A percentile compares a stretch with the other conserved stretches of the same genome.
Conservation (phyloP, 2,888 invertebrate genomes). For the Sussaba pulchella region DNA sequence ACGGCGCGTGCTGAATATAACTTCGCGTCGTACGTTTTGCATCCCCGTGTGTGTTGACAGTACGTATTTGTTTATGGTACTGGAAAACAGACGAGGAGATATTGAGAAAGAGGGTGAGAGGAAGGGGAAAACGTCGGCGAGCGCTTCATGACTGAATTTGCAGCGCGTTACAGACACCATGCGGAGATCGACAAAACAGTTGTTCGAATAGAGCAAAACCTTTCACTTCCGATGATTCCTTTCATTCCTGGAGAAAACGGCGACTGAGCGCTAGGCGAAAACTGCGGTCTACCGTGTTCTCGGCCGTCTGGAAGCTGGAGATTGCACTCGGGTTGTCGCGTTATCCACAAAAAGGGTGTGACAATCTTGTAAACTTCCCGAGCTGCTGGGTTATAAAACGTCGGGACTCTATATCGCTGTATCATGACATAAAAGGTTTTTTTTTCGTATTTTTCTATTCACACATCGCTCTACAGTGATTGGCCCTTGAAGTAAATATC, state of each 20-base stretch:
- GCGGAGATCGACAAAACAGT: conserved; percentile 9
- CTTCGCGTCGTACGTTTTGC: conserved; percentile 2
- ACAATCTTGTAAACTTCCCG: neutral
- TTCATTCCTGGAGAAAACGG: neutral
- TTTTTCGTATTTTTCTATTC: neutral
- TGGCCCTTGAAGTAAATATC: too few relatives aligned
- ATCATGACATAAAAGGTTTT: neutral
- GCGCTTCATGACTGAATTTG: neutral
- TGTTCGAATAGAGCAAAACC: neutral
- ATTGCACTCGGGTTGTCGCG: neutral
- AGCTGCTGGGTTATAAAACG: neutral
- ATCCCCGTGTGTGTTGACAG: neutral
- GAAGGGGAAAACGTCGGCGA: neutral
- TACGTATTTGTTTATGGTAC: neutral
- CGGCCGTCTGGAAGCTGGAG: neutral
- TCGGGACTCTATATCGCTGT: neutral
- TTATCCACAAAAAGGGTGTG: conserved; percentile 3
- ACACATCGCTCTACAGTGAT: neutral
- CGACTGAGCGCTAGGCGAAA: neutral
- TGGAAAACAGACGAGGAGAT: too few relatives aligned
- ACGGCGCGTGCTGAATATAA: neutral
- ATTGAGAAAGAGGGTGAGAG: neutral
- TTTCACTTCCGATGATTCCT: conserved; percentile 13
- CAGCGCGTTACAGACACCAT: neutral
- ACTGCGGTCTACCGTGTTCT: neutral